Evolutionary conservation across 2,888 invertebrate genomes (phyloP).

Genomic region (Blomia tropicalis): DNA sequence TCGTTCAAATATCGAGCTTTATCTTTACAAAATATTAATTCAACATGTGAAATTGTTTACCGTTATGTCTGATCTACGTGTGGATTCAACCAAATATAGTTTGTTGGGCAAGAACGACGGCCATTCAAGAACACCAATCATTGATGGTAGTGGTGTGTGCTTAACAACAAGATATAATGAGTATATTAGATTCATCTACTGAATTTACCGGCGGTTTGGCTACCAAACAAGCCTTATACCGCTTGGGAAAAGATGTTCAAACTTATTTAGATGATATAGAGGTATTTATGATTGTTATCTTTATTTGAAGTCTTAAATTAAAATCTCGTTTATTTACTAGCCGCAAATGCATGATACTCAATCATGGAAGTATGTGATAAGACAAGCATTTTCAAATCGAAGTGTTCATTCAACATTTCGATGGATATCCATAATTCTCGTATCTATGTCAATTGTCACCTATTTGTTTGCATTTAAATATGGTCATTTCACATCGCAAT

Average conservation of each 20-base stretch:
- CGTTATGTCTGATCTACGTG: too few species aligned
- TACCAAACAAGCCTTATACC: constrained; percentile 45
- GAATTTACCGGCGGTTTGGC: constrained; percentile 25
- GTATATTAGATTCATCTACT: background rate
- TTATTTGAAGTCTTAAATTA: background rate
- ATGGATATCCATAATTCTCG: constrained; percentile 24
- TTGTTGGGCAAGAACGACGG: too few species aligned
- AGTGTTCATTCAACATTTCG: constrained; percentile 24
- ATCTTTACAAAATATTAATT: too few species aligned
- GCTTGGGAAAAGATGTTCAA: constrained; percentile 53
- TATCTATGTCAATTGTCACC: background rate
- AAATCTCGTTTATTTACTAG: background rate
- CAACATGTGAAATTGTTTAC: too few species aligned
- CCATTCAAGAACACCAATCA: too few species aligned
- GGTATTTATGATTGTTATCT: constrained; percentile 4
- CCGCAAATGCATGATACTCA: background rate
- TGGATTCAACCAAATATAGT: too few species aligned
- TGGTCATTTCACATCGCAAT: constrained; percentile 15
- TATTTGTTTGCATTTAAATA: constrained; percentile 17
- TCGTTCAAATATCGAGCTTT: too few species aligned
- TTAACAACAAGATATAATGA: too few species aligned
- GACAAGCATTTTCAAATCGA: constrained; percentile 15
- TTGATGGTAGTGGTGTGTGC: too few species aligned
- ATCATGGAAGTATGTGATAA: constrained; percentile 12
- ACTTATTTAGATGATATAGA: constrained; percentile 39